Evolutionary conservation across 2,888 invertebrate species (phyloP).

Genomic region (Tetragnatha montana): DNA sequence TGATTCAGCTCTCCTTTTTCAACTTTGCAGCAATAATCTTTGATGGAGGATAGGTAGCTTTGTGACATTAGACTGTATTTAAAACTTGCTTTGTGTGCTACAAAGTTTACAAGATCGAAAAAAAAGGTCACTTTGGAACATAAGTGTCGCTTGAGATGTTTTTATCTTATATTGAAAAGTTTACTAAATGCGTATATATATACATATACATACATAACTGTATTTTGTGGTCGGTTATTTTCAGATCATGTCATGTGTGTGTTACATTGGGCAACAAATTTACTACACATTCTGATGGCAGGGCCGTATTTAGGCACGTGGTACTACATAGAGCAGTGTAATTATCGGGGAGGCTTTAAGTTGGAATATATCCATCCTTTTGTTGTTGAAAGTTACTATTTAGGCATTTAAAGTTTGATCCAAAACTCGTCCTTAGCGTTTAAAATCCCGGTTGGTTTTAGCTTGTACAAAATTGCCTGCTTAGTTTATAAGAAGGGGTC

Average conservation of each 20-base stretch:
- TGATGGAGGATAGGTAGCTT: conserved; percentile 60
- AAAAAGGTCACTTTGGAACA: conserved; percentile 44
- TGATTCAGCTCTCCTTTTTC: conserved; percentile 66
- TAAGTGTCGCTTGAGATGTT: conserved; percentile 69
- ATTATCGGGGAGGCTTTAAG: not conserved
- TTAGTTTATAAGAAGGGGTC: too few species aligned
- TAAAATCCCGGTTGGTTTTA: too few species aligned
- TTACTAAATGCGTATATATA: conserved; percentile 71
- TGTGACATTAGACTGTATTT: conserved; percentile 66
- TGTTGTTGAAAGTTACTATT: too few species aligned
- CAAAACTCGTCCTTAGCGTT: too few species aligned
- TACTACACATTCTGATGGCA: conserved; percentile 45
- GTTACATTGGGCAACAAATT: conserved; percentile 35
- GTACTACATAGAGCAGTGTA: too few species aligned
- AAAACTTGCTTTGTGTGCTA: conserved; percentile 66
- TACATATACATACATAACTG: conserved; percentile 67
- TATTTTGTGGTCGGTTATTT: conserved; percentile 71
- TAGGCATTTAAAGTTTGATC: too few species aligned
- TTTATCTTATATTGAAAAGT: conserved; percentile 70
- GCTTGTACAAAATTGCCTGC: too few species aligned
- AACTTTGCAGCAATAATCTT: conserved; percentile 70
- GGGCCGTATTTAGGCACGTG: too few species aligned
- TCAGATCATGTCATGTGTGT: conserved; percentile 64
- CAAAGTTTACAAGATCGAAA: conserved; percentile 58
- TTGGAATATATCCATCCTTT: too few species aligned